A percentile compares a stretch with the other conserved stretches of the same genome.
Evolutionary conservation across 64 coral and sea anemone genomes (phyloP).

Genomic region (Montipora capricornis): DNA sequence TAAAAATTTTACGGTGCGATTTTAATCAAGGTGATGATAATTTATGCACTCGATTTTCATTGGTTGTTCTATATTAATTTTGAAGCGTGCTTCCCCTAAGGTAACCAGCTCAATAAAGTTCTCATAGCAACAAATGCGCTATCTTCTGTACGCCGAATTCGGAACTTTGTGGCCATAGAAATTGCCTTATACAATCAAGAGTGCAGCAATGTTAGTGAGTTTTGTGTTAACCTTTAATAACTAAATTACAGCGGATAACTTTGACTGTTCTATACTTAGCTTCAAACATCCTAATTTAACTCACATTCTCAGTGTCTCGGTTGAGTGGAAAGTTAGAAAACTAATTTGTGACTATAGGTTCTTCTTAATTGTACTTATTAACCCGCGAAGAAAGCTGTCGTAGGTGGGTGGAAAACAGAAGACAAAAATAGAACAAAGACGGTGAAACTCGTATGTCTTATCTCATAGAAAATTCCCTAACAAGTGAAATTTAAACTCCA

Average conservation of each 20-base stretch:
- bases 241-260: not conserved
- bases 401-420: not conserved
- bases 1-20: not conserved
- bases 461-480: not conserved
- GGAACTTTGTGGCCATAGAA: not conserved
- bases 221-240: not conserved
- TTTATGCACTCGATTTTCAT: not conserved
- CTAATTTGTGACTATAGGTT: not conserved
- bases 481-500: not conserved
- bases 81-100: not conserved
- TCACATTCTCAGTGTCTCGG: not conserved
- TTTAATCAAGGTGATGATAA: not conserved
- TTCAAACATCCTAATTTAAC: not conserved
- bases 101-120: slow-evolving; percentile 17
- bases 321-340: not conserved
- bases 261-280: not conserved
- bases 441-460: not conserved
- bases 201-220: not conserved
- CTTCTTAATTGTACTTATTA: not conserved
- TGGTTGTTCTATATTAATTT: not conserved
- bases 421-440: not conserved
- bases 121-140: not conserved
- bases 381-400: not conserved
- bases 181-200: not conserved
- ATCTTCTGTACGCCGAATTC: not conserved